These are phyloP conservation scores for Gephyroberyx darwinii DNA, from an alignment of 2,797 vertebrate species.

Conservation along the genomic window DNA sequence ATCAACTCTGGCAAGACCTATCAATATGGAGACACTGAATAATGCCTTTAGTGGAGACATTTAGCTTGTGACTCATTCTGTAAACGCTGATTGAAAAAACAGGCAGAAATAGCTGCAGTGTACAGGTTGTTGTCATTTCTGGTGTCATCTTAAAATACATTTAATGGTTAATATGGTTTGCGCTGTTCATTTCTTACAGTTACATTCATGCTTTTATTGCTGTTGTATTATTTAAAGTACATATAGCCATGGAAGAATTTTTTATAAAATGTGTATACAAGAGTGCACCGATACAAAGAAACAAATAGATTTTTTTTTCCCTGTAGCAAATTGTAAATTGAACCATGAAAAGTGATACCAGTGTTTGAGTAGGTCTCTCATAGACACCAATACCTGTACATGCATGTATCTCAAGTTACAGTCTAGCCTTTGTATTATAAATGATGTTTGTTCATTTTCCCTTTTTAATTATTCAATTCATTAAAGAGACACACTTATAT, in stretches of 20 bases:
- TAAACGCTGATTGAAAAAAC: slow-evolving; percentile 74
- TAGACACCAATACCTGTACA: slow-evolving; percentile 62
- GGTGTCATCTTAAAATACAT: slow-evolving; percentile 27
- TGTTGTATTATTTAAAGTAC: no score
- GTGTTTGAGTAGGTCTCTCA: slow-evolving; percentile 40
- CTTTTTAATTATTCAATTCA: slow-evolving; percentile 70
- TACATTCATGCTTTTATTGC: not conserved
- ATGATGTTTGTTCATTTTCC: slow-evolving; percentile 72
- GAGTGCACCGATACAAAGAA: not conserved
- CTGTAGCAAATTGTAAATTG: slow-evolving; percentile 46
- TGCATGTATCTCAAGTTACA: slow-evolving; percentile 69
- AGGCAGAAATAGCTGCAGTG: slow-evolving; percentile 44
- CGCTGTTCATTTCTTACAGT: not conserved
- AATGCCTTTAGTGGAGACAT: slow-evolving; percentile 73
- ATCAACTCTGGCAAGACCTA: slow-evolving; percentile 76
- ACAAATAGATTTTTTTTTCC: slow-evolving; percentile 5
- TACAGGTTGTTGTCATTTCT: slow-evolving; percentile 48
- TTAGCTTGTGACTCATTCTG: slow-evolving; percentile 68
- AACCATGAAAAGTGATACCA: slow-evolving; percentile 59
- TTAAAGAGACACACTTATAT: slow-evolving; percentile 51
- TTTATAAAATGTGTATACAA: no score
- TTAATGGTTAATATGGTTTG: slow-evolving; percentile 28
- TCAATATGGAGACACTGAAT: slow-evolving; percentile 80
- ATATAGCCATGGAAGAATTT: no score
- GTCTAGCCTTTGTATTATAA: slow-evolving; percentile 74